Evolutionary conservation across 2,797 vertebrate species (phyloP).

Genomic region (Danio aesculapii): DNA sequence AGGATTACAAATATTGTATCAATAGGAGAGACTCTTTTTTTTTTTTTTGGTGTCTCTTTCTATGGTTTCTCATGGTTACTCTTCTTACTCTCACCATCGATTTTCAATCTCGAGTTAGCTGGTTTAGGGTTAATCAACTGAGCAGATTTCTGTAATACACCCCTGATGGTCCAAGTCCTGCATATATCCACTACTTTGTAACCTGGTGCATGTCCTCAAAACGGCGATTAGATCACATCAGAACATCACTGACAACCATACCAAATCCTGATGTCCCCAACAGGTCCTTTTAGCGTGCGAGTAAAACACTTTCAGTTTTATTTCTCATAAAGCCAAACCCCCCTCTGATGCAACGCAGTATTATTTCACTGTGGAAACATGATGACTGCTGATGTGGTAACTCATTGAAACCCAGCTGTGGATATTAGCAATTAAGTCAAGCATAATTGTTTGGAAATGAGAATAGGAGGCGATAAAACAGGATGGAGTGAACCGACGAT

Average conservation of each 20-base stretch:
- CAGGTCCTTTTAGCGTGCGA: slow-evolving; percentile 68
- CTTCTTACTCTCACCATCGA: too few relatives aligned
- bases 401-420: slow-evolving; percentile 61
- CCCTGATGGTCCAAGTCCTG: slow-evolving; percentile 61
- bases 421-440: slow-evolving; percentile 70
- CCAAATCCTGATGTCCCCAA: slow-evolving; percentile 77
- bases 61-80: too few relatives aligned
- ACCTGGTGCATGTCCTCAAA: slow-evolving; percentile 73
- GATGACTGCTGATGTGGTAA: slow-evolving; percentile 69
- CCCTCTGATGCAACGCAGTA: slow-evolving; percentile 70
- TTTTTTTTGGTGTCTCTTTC: too few relatives aligned
- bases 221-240: slow-evolving; percentile 71
- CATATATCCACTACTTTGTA: slow-evolving; percentile 72
- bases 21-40: too few relatives aligned
- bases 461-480: slow-evolving; percentile 60
- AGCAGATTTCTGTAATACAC: too few relatives aligned
- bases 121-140: too few relatives aligned
- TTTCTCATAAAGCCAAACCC: slow-evolving; percentile 59
- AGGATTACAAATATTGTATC: too few relatives aligned
- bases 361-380: slow-evolving; percentile 73
- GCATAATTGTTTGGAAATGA: slow-evolving; percentile 67
- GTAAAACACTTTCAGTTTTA: slow-evolving; percentile 50
- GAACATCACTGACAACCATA: slow-evolving; percentile 66
- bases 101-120: too few relatives aligned
- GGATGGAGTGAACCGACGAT: slow-evolving; percentile 49